Conservation (phyloP, 2,797 vertebrate species). For the Pyrrhura leucotis region DNA sequence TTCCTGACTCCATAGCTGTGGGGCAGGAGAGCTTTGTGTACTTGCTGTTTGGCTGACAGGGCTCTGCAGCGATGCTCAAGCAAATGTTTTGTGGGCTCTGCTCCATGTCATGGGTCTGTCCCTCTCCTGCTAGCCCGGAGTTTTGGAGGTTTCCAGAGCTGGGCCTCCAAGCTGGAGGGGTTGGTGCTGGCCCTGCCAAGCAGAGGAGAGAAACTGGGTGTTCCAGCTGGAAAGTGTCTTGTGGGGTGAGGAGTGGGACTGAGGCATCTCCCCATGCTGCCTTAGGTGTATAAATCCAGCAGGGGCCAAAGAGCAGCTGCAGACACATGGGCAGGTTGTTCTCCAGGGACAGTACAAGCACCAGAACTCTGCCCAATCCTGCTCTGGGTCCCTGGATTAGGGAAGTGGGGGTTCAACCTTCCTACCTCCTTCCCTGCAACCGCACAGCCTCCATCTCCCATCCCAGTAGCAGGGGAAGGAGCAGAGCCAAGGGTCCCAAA, state of each 20-base stretch:
- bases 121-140: neutral
- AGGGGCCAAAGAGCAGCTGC: neutral
- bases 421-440: neutral
- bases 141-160: neutral
- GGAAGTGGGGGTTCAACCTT: neutral
- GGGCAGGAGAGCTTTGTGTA: neutral
- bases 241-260: neutral
- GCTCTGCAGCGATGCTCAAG: neutral
- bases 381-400: neutral
- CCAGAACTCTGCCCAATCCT: neutral
- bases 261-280: neutral
- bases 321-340: neutral
- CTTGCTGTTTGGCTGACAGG: neutral
- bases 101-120: neutral
- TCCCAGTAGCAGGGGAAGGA: neutral
- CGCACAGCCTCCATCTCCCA: neutral
- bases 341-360: neutral
- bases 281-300: neutral
- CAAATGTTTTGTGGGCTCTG: neutral
- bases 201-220: neutral
- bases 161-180: neutral
- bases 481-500: neutral
- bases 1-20: neutral
- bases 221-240: accelerated
- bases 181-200: neutral